Percentiles rank a stretch among this genome's conserved stretches.
phyloP scores from a whole-genome alignment of 2,113 vertebrate genomes.

The Psilopogon haemacephalus region DNA sequence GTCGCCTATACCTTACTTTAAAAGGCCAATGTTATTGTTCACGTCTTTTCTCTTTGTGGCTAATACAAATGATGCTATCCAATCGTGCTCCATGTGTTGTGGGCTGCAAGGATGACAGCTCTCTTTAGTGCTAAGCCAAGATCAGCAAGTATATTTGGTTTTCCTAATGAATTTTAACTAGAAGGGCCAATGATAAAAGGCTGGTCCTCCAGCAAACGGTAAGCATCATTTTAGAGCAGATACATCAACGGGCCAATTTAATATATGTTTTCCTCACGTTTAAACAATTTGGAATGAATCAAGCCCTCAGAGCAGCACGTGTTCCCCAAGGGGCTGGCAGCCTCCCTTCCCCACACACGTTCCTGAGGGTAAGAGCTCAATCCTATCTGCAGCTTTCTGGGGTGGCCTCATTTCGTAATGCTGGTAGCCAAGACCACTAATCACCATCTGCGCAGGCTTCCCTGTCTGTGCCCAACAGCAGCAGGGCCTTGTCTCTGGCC shows the following conservation, averaged over 20 bases:
- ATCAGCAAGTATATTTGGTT: constrained; percentile 40
- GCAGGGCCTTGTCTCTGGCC: not conserved
- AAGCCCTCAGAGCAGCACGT: not conserved
- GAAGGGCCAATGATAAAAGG: constrained; percentile 8
- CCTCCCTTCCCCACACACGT: not conserved
- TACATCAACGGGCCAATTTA: not conserved
- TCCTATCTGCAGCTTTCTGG: not conserved
- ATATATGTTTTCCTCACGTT: not conserved
- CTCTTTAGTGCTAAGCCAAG: constrained; percentile 40
- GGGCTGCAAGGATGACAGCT: constrained; percentile 31
- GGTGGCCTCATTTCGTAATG: not conserved
- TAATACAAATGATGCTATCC: not conserved
- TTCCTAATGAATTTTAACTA: constrained; percentile 33
- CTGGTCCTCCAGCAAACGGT: not conserved
- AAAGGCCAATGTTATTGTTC: not conserved
- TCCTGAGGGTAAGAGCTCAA: not conserved
- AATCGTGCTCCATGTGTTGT: not conserved
- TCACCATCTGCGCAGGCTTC: not conserved
- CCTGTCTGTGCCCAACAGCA: not conserved
- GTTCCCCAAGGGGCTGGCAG: not conserved
- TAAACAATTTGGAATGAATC: not conserved
- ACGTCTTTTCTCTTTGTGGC: not conserved
- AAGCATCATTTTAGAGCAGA: not conserved
- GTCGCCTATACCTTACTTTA: not conserved
- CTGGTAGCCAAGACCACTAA: not conserved